Evolutionary conservation across 2,888 invertebrate species (phyloP).

Genomic region (Phalera bucephala): DNA sequence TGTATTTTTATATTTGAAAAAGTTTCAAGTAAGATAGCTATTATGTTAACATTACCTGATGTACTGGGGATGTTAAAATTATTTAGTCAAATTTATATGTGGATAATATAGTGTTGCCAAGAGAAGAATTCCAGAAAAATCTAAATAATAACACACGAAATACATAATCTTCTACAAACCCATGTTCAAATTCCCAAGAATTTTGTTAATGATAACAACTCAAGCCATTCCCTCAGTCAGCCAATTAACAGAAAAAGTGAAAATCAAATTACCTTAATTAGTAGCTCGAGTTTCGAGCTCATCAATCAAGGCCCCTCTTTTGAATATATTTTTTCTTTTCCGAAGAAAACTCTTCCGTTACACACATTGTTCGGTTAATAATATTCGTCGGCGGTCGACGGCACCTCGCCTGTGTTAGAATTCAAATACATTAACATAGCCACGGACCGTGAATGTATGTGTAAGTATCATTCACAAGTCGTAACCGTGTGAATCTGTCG

Average conservation of each 20-base stretch:
- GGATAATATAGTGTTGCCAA: not conserved
- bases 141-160: too few species aligned
- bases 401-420: constrained; percentile 43
- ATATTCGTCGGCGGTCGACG: constrained; percentile 48
- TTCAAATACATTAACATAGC: constrained; percentile 74
- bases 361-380: constrained; percentile 44
- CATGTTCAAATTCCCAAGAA: too few species aligned
- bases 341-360: constrained; percentile 32
- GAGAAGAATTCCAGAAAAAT: too few species aligned
- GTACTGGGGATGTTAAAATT: not conserved
- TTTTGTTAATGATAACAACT: not conserved
- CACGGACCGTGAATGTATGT: constrained; percentile 72
- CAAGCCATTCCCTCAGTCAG: constrained; percentile 4
- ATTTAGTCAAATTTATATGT: too few species aligned
- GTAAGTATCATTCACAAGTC: constrained; percentile 51
- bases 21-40: too few species aligned
- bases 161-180: too few species aligned
- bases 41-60: too few species aligned
- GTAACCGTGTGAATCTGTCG: constrained; percentile 70
- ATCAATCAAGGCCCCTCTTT: constrained; percentile 22
- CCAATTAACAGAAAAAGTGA: constrained; percentile 13
- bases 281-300: constrained; percentile 9
- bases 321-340: constrained; percentile 16
- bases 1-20: too few species aligned
- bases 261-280: constrained; percentile 27